Evolutionary conservation across 2,888 invertebrate genomes (phyloP).

Genomic region (Reticulitermes lucifugus): DNA sequence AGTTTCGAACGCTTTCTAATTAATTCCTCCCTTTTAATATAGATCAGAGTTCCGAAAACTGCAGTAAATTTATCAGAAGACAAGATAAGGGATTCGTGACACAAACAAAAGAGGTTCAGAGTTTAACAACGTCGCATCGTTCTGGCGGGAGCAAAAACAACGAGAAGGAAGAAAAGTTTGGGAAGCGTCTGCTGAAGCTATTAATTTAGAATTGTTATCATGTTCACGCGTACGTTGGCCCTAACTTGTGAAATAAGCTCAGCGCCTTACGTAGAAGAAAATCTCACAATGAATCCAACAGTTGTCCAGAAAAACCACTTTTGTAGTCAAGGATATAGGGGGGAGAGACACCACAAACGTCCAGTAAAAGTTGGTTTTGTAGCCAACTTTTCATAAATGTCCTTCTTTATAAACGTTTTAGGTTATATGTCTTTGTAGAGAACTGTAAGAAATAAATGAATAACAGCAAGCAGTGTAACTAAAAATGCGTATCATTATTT

Average conservation of each 20-base stretch:
- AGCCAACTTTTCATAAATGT: too few species aligned
- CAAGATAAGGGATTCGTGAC: slow-evolving; percentile 36
- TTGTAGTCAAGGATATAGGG: background rate
- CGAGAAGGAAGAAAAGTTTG: background rate
- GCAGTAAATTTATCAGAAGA: slow-evolving; percentile 31
- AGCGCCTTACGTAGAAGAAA: background rate
- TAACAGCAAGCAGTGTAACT: too few species aligned
- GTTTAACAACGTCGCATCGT: background rate
- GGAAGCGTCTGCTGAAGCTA: background rate
- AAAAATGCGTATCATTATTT: too few species aligned
- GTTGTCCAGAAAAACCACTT: background rate
- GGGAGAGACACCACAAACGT: background rate
- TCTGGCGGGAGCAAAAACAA: slow-evolving; percentile 18
- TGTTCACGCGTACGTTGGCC: slow-evolving; percentile 1
- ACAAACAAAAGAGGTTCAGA: slow-evolving; percentile 32
- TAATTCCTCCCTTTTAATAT: slow-evolving; percentile 39
- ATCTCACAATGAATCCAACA: background rate
- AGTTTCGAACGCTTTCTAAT: slow-evolving; percentile 35
- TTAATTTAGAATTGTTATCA: slow-evolving; percentile 38
- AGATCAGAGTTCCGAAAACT: slow-evolving; percentile 40
- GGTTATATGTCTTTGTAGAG: too few species aligned
- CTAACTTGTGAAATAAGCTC: background rate
- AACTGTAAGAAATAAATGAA: too few species aligned
- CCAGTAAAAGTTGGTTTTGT: background rate
- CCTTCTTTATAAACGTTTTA: too few species aligned